Conservation (phyloP, 2,888 invertebrate genomes). For the Aethes cnicana region DNA sequence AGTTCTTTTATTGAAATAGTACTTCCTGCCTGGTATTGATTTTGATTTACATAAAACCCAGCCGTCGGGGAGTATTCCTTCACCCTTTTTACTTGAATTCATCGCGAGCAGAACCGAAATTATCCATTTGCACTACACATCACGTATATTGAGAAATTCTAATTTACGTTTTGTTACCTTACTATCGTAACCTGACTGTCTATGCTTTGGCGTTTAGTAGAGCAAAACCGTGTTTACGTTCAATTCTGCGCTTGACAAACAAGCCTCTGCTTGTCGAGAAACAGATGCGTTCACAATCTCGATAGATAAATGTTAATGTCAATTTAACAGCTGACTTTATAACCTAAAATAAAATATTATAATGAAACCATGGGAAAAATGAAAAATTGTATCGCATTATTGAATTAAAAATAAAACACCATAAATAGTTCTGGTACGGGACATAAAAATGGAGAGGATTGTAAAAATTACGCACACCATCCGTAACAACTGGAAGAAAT, state of each 20-base stretch:
- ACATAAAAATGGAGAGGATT: slow-evolving; percentile 74
- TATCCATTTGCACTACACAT: slow-evolving; percentile 47
- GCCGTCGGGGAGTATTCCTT: slow-evolving; percentile 71
- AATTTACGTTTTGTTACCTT: slow-evolving; percentile 45
- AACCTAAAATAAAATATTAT: slow-evolving; percentile 22
- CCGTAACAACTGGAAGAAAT: slow-evolving; percentile 95
- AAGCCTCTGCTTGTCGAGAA: neutral
- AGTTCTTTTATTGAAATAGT: slow-evolving; percentile 74
- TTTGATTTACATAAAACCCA: slow-evolving; percentile 73
- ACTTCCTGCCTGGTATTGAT: slow-evolving; percentile 69
- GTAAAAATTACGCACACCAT: slow-evolving; percentile 85
- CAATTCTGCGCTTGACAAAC: neutral
- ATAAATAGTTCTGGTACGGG: neutral
- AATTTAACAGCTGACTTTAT: slow-evolving; percentile 21
- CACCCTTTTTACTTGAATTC: slow-evolving; percentile 61
- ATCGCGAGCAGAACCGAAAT: slow-evolving; percentile 49
- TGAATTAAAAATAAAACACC: slow-evolving; percentile 1
- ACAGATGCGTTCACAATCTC: slow-evolving; percentile 23
- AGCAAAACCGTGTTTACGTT: neutral
- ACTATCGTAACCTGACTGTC: no score
- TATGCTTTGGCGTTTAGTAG: slow-evolving; percentile 39
- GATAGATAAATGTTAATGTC: neutral
- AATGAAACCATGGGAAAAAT: no score
- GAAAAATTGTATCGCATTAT: slow-evolving; percentile 1
- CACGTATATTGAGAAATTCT: slow-evolving; percentile 49